Evolutionary conservation across 2,888 invertebrate genomes (phyloP), one percentile per base, ranked within the genome.

Genomic region (Graphium colonna): DNA sequence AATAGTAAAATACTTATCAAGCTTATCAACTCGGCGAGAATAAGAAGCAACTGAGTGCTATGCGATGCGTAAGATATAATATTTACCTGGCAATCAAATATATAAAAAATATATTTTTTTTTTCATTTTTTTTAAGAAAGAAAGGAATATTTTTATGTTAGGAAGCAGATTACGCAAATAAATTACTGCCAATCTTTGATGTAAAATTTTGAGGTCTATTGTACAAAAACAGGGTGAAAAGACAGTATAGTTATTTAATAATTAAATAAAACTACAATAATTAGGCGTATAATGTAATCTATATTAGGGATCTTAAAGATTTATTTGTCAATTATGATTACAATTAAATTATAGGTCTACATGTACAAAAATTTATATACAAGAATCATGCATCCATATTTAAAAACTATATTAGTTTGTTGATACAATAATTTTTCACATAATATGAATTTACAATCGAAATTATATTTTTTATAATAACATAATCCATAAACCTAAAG

Each of bases 361-460:
- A 86, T 88, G 87, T 88, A 88, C 87, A 89, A 89, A 87, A 87
- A 79, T 83, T 77, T 86, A 87, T 87, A 84, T 86, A 88, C 85
- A 88, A 77, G 71, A 82, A 81, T 76, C 79, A 86, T 82, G 86
- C 79, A 82, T 71, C 77, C 80, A 61, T 71, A 69, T 65, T 73
- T 82, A 64, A 61, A 21, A 52, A 57, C 77, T 79, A 58, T 61
- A 75, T 54, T 84, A 85, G 69, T 79, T 79, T 77, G 77, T 84
- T 82, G 78, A 71, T 80, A 79, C 72, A 75, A 65, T 71, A 69
- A 72, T 68, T 68, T 69, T 75, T 66, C 64, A 69, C 64, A 13
- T 12, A 69, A 66, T 67, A 70, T 67, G 69, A 82, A 80, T 82
- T 71, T 79, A 83, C 77, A 79, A 75, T n/a, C 9, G 12, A 36